These are phyloP conservation scores for Beaufortia kweichowensis DNA, from an alignment of 2,113 vertebrate genomes.

Conservation along the genomic window DNA sequence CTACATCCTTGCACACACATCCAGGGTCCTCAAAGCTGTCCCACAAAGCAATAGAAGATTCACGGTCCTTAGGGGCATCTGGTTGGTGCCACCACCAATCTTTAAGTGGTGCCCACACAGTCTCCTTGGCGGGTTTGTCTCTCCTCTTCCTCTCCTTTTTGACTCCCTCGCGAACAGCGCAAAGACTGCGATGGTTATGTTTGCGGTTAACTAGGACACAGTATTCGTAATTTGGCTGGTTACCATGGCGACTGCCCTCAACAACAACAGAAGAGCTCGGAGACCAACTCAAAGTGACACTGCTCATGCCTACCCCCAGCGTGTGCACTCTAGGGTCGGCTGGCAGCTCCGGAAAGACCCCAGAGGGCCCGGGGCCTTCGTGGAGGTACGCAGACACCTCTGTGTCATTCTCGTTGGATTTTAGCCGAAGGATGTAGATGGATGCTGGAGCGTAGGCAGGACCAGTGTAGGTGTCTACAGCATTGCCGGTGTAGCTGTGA, in stretches of 20 bases:
- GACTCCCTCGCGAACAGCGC: slow-evolving; percentile 71
- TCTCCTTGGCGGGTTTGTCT: slow-evolving; percentile 56
- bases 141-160: slow-evolving; percentile 58
- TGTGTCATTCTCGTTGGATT: slow-evolving; percentile 77
- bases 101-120: slow-evolving; percentile 66
- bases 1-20: slow-evolving; percentile 79
- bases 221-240: slow-evolving; percentile 75
- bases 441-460: slow-evolving; percentile 68
- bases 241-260: slow-evolving; percentile 46
- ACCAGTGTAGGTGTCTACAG: slow-evolving; percentile 78
- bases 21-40: slow-evolving; percentile 66
- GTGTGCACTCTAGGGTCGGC: slow-evolving; percentile 78
- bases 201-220: slow-evolving; percentile 83
- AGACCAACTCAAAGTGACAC: slow-evolving; percentile 84
- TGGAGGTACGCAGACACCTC: slow-evolving; percentile 77
- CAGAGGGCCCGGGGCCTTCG: slow-evolving; percentile 68
- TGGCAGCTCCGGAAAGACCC: slow-evolving; percentile 81
- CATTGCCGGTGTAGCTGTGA: slow-evolving; percentile 79
- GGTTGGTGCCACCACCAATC: slow-evolving; percentile 76
- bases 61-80: slow-evolving; percentile 58
- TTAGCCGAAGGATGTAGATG: slow-evolving; percentile 81
- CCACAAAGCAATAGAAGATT: slow-evolving; percentile 37
- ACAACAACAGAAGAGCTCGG: slow-evolving; percentile 74
- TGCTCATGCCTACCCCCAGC: slow-evolving; percentile 78
- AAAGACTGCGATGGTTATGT: slow-evolving; percentile 83